Base-by-base conservation (phyloP, 2,113 vertebrate genomes). In the Circaetus cinerascens region DNA sequence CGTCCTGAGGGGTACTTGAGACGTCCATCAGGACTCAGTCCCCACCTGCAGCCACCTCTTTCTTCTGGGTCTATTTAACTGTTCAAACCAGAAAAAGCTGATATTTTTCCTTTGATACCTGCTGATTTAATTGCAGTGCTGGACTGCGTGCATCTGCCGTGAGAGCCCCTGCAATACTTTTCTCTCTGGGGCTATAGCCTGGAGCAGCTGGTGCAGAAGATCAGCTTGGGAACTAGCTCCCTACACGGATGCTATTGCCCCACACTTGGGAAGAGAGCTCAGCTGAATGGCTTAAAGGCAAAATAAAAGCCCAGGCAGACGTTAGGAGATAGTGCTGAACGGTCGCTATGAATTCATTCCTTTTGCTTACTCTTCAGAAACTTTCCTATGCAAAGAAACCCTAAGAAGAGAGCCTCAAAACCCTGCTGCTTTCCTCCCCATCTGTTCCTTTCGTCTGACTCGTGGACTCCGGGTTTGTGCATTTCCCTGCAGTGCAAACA, bases 301-400 rank as follows among this genome's bases (percentile, higher is more conserved):
- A 45, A 45, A n/a, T 14, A 34, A 59, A 53, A 64, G 13, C 62
- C 73, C 50, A 36, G 29, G 7, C 13, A n/a, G 63, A 21, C 5
- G 1, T 20, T 6, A 55, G 80, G 63, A 40, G 69, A n/a, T 9
- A 5, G 62, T 4, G 14, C 51, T 8, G 51, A 56, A 8, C 1
- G 2, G 45, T 48, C 2, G 3, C 53, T 36, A 1, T 1, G 10
- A 3, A 0, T 19, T 23, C 30, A 13, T 20, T 92, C 34, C 43
- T 62, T 64, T 41, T 50, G 50, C 93, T 95, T 72, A n/a, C n/a
- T 68, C 88, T 84, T 60, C 59, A 80, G 72, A 73, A 92, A 69
- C 40, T 64, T 88, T 32, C 41, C 83, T 56, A 15, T 53, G 82
- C 66, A 68, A 78, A 90, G 78, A 57, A 78, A 75, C 30, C 27